Conservation (phyloP, 2,888 invertebrate genomes). For the Torymus texanus region DNA sequence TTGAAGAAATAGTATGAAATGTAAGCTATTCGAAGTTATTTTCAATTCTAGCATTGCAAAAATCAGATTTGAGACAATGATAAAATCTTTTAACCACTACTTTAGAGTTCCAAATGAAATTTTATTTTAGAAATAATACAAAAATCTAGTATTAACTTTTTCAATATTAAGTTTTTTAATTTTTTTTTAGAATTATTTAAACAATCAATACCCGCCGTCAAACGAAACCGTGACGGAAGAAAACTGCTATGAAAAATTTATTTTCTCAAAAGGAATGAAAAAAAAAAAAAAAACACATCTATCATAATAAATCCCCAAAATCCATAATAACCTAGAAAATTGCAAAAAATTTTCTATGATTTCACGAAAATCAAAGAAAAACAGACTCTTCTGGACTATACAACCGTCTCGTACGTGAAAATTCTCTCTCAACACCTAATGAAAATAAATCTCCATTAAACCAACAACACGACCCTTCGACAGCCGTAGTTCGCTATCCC, state of each 20-base stretch:
- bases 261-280: neutral
- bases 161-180: too few relatives aligned
- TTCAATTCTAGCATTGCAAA: too few relatives aligned
- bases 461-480: conserved; percentile 28
- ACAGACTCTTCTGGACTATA: neutral
- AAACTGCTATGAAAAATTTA: conserved; percentile 12
- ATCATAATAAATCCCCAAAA: conserved; percentile 40
- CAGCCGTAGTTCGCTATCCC: neutral
- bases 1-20: too few relatives aligned
- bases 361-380: conserved; percentile 10
- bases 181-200: too few relatives aligned
- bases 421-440: conserved; percentile 42
- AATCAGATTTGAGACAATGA: too few relatives aligned
- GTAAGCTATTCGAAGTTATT: too few relatives aligned
- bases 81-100: too few relatives aligned
- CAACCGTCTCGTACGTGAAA: conserved; percentile 38
- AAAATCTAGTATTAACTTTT: too few relatives aligned
- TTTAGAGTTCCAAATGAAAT: too few relatives aligned
- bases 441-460: conserved; percentile 53
- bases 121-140: too few relatives aligned
- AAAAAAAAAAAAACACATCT: conserved; percentile 28
- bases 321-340: conserved; percentile 19
- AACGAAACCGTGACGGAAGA: neutral
- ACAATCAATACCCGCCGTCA: too few relatives aligned
- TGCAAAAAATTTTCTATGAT: conserved; percentile 5